Evolutionary conservation across 2,888 invertebrate species (phyloP).

Genomic region (Seira ritae): DNA sequence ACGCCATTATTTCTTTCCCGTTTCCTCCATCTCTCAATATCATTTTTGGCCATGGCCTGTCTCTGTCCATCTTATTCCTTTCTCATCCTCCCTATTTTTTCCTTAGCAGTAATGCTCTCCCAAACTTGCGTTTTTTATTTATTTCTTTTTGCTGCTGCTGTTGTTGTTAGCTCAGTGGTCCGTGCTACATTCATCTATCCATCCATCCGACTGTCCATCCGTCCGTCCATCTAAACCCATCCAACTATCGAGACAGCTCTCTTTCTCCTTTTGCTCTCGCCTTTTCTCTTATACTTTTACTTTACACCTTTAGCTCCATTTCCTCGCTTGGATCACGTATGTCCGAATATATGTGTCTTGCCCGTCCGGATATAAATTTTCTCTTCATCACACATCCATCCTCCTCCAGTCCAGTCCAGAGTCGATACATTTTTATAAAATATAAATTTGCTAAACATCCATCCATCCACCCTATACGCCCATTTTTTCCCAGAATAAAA

Average conservation of each 20-base stretch:
- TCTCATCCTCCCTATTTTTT: constrained; percentile 22
- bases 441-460: constrained; percentile 51
- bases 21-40: constrained; percentile 18
- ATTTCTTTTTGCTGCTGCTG: constrained; percentile 6
- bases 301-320: no score
- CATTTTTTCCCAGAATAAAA: constrained; percentile 16
- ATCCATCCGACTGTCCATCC: constrained; percentile 59
- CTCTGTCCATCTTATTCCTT: constrained; percentile 32
- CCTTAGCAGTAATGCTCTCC: background rate
- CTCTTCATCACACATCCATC: background rate
- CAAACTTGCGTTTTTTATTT: constrained; percentile 24
- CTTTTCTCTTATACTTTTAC: constrained; percentile 21
- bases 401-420: constrained; percentile 3
- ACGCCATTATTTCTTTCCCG: constrained; percentile 15
- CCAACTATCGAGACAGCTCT: constrained; percentile 38
- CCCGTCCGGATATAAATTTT: no score
- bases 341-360: no score
- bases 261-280: constrained; percentile 16
- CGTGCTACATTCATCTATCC: constrained; percentile 59
- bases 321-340: no score
- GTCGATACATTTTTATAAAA: constrained; percentile 42
- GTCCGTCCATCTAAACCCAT: constrained; percentile 51
- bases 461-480: constrained; percentile 24
- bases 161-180: constrained; percentile 39
- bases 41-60: constrained; percentile 50